Conservation (phyloP, 2,113 vertebrate species). For the Zapus hudsonius region DNA sequence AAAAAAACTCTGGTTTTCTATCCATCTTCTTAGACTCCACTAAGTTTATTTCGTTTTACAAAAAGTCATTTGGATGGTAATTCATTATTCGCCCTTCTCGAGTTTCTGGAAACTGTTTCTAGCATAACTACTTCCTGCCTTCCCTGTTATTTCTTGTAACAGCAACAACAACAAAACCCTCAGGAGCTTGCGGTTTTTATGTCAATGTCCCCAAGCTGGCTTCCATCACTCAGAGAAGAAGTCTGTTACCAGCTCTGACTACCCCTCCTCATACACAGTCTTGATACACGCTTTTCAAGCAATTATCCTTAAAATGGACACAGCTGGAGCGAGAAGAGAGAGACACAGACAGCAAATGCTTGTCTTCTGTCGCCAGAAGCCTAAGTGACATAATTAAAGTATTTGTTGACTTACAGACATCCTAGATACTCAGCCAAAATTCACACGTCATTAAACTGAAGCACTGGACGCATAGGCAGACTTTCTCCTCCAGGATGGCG, state of each 20-base stretch:
- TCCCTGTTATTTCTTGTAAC: not conserved
- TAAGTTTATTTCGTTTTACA: not conserved
- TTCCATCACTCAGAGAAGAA: not conserved
- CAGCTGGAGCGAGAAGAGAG: not conserved
- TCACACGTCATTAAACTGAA: not conserved
- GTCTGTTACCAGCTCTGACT: not conserved
- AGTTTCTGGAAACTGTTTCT: slow-evolving; percentile 44
- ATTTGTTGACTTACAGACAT: slow-evolving; percentile 40
- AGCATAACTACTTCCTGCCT: not conserved
- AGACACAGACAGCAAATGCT: not conserved
- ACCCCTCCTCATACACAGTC: not conserved
- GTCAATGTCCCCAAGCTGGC: not conserved
- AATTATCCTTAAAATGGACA: not conserved
- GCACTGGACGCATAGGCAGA: not conserved
- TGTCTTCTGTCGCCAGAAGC: not conserved
- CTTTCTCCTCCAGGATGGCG: not conserved
- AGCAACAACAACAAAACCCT: not conserved
- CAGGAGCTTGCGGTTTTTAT: not conserved
- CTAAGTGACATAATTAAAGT: slow-evolving; percentile 18
- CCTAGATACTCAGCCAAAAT: slow-evolving; percentile 18
- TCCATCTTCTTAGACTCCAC: not conserved
- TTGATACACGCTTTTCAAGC: not conserved
- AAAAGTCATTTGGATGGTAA: slow-evolving; percentile 9
- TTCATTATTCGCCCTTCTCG: slow-evolving; percentile 10
- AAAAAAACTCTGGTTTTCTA: not conserved